Base-by-base conservation (phyloP, 2,113 vertebrate genomes). In the Agapornis roseicollis region DNA sequence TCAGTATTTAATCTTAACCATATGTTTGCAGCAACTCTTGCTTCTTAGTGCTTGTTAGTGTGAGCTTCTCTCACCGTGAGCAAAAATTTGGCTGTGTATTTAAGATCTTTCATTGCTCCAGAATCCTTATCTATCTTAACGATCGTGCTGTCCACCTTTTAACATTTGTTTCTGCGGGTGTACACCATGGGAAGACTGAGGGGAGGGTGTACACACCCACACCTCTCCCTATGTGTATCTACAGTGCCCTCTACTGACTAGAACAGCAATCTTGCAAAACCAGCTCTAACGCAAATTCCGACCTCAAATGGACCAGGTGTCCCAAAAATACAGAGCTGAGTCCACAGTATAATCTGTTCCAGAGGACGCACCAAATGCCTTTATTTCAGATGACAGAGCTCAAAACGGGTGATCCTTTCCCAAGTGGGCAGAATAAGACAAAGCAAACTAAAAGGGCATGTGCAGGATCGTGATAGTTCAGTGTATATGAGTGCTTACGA, bases 171-270 rank as follows among this genome's bases (percentile, higher is more conserved):
- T 28, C 44, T n/a, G 0, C 0, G 7, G 9, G 5, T 13, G 39
- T n/a, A 20, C 1, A 1, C 9, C 0, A 4, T 6, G 56, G 41
- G 29, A 69, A 39, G 55, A 15, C 13, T 14, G 20, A n/a, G 55
- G 13, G 20, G 5, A 22, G 4, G 7, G 31, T 49, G 16, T 20
- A 4, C 17, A 4, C 41, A 2, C 8, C 13, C 33, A 23, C 55
- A 10, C 55, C 55, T 23, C 55, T 58, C 20, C 23, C 33, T 58
- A 4, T 22, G 13, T 33, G 31, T 22, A 22, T 19, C 49, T 56
- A 52, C 28, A 20, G 39, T 81, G 90, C 80, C 85, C 92, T 86
- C 77, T 92, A 22, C 80, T 81, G 93, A 87, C 68, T 79, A 29
- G 20, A 84, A 47, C 28, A 22, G 60, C 61, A 23, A 1, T 49